Conservation (phyloP, 1,140 invertebrate species). For the Pogonomyrmex barbatus region DNA sequence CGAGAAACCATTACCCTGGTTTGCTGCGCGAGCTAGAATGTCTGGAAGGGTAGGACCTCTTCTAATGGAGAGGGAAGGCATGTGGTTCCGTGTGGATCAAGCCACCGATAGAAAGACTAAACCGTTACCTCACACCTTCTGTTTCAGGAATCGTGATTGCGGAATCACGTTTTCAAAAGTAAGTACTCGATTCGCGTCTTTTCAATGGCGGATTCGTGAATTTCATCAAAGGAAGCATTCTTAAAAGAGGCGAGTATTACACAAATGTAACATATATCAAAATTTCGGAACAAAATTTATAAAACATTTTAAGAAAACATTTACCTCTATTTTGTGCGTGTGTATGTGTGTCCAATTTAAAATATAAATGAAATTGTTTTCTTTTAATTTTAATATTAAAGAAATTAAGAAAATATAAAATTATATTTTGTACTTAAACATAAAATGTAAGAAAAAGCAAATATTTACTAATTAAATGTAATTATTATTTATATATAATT, state of each 20-base stretch:
- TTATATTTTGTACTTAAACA: slow-evolving; percentile 14
- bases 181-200: slow-evolving; percentile 23
- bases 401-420: not conserved
- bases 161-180: slow-evolving; percentile 51
- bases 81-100: slow-evolving; percentile 71
- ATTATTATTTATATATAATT: not conserved
- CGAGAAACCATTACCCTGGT: slow-evolving; percentile 82
- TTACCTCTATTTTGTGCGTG: not conserved
- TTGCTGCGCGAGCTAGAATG: slow-evolving; percentile 81
- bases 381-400: not conserved
- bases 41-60: slow-evolving; percentile 74
- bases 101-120: slow-evolving; percentile 71
- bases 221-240: not conserved
- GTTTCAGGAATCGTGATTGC: slow-evolving; percentile 53
- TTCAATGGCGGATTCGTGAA: slow-evolving; percentile 6
- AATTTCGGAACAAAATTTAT: not conserved
- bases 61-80: slow-evolving; percentile 69
- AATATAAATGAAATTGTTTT: not conserved
- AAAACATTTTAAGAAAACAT: not conserved
- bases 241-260: not conserved
- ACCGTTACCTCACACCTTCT: slow-evolving; percentile 68
- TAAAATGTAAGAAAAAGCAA: not conserved
- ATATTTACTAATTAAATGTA: not conserved
- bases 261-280: not conserved
- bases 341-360: no score